Evolutionary conservation across 2,113 vertebrate species (phyloP).

Genomic region (Dipodomys ordii): DNA sequence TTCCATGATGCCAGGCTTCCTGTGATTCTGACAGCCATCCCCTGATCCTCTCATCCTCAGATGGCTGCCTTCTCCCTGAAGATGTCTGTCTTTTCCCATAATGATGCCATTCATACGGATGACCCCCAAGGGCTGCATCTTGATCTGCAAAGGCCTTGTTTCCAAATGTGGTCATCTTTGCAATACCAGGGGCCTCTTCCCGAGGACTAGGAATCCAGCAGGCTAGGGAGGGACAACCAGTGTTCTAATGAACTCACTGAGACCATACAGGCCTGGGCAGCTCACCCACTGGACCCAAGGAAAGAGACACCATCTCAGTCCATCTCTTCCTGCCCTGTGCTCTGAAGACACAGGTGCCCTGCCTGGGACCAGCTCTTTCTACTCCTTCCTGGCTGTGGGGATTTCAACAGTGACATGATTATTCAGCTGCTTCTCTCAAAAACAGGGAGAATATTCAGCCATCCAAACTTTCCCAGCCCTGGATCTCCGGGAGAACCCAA

Average conservation of each 20-base stretch:
- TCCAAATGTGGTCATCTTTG: neutral
- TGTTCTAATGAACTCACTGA: neutral
- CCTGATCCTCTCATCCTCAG: neutral
- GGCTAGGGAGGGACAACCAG: too few relatives aligned
- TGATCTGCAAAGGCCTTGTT: neutral
- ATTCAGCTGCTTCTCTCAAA: conserved; percentile 16
- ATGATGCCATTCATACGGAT: too few relatives aligned
- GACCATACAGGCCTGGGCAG: rapidly evolving
- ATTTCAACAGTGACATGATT: conserved; percentile 41
- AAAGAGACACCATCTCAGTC: neutral
- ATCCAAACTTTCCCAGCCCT: rapidly evolving
- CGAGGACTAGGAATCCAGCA: too few relatives aligned
- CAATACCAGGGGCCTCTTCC: rapidly evolving
- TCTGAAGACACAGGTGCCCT: neutral
- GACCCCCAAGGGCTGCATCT: neutral
- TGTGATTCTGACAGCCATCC: rapidly evolving
- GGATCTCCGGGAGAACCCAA: neutral
- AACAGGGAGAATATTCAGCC: neutral
- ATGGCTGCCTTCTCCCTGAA: rapidly evolving
- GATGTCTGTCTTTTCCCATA: neutral
- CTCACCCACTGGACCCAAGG: too few relatives aligned
- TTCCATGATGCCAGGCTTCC: too few relatives aligned
- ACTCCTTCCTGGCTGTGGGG: neutral
- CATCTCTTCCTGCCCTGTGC: neutral
- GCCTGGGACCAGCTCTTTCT: rapidly evolving